Percentiles rank a stretch among this genome's conserved stretches.
These are phyloP conservation scores for Zootoca vivipara DNA, from an alignment of 2,113 vertebrate species.

Conservation along the genomic window DNA sequence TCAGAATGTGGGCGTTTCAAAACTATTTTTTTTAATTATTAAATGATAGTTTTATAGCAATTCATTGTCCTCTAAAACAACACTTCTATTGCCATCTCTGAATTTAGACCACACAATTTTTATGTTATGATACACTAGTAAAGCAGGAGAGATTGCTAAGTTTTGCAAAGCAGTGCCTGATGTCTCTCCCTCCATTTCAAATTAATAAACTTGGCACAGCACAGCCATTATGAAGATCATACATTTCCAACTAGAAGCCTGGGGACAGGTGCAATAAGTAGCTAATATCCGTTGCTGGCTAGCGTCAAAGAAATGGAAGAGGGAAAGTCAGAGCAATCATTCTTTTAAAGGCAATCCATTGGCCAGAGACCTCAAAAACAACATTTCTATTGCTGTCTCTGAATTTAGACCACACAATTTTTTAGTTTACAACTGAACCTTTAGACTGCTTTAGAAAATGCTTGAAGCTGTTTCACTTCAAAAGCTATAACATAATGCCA, in stretches of 20 bases:
- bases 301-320: neutral
- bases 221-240: neutral
- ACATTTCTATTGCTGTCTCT: neutral
- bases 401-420: neutral
- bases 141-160: neutral
- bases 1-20: conserved; percentile 17
- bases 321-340: neutral
- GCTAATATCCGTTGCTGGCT: neutral
- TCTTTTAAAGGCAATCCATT: conserved; percentile 3
- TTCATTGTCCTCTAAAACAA: neutral
- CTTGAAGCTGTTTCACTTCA: conserved; percentile 7
- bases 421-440: conserved; percentile 25
- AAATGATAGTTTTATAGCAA: neutral
- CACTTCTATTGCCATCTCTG: neutral
- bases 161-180: neutral
- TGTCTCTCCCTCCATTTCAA: neutral
- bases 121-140: neutral
- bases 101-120: neutral
- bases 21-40: neutral
- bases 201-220: fast-evolving
- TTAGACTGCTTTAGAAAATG: conserved; percentile 22
- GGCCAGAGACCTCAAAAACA: neutral
- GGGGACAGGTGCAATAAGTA: neutral
- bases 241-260: neutral
- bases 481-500: neutral